Evolutionary conservation across 2,797 vertebrate species (phyloP).

Genomic region (Manis pentadactyla): DNA sequence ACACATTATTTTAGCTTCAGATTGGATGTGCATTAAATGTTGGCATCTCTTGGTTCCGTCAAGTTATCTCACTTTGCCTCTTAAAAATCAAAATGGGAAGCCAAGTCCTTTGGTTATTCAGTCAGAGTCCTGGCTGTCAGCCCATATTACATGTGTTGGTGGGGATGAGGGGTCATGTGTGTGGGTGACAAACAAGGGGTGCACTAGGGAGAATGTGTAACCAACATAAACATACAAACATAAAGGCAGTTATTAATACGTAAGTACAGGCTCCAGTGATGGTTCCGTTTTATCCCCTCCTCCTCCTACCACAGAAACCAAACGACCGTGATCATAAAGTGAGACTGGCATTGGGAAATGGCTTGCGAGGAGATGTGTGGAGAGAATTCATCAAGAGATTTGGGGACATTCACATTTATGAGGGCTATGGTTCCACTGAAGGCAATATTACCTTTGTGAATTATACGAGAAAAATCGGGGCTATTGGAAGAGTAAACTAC

Average conservation of each 20-base stretch:
- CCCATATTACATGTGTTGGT: neutral
- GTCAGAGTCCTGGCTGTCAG: neutral
- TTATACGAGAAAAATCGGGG: slow-evolving; percentile 91
- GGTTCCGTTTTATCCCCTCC: neutral
- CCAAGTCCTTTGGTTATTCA: neutral
- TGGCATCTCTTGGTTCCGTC: neutral
- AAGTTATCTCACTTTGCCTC: neutral
- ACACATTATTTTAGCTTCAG: neutral
- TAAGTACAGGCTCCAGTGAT: neutral
- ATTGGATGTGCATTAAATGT: neutral
- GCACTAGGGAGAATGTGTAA: neutral
- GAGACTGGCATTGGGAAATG: slow-evolving; percentile 90
- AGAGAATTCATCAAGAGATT: slow-evolving; percentile 90
- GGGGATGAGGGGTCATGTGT: neutral
- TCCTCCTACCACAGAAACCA: slow-evolving; percentile 85
- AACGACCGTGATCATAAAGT: slow-evolving; percentile 91
- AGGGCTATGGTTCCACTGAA: slow-evolving; percentile 94
- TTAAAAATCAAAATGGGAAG: slow-evolving; percentile 58
- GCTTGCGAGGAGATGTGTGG: slow-evolving; percentile 91
- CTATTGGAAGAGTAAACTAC: slow-evolving; percentile 88
- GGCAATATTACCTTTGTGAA: slow-evolving; percentile 92
- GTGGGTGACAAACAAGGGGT: neutral
- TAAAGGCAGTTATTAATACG: neutral
- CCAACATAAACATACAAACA: neutral
- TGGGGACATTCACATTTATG: slow-evolving; percentile 89